phyloP scores from a whole-genome alignment of 2,888 invertebrate species.

The Epinotia bilunana region DNA sequence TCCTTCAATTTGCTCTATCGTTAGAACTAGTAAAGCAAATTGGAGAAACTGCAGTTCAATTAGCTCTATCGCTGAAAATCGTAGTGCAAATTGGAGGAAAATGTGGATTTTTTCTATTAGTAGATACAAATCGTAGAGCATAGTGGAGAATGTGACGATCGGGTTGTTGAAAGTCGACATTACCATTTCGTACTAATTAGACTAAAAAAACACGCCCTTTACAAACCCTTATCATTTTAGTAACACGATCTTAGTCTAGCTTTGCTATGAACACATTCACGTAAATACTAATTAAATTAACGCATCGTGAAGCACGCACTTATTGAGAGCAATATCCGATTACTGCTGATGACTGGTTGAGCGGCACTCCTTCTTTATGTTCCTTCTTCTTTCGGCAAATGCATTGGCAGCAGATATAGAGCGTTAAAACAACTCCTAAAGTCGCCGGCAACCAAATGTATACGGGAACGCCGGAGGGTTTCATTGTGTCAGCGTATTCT shows the following conservation, averaged over 20 bases:
- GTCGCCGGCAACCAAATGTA: constrained; percentile 74
- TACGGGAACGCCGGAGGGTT: constrained; percentile 67
- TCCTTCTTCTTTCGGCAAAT: constrained; percentile 61
- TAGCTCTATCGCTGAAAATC: too few relatives aligned
- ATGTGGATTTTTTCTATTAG: too few relatives aligned
- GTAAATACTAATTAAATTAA: constrained; percentile 30
- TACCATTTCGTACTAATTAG: constrained; percentile 25
- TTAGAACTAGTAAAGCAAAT: too few relatives aligned
- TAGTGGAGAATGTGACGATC: too few relatives aligned
- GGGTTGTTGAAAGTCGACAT: constrained; percentile 18
- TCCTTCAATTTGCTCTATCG: too few relatives aligned
- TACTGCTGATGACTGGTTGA: constrained; percentile 58
- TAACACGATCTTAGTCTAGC: constrained; percentile 28
- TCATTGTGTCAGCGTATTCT: constrained; percentile 72
- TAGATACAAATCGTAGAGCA: too few relatives aligned
- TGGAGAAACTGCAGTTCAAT: too few relatives aligned
- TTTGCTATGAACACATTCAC: constrained; percentile 41
- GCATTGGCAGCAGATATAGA: constrained; percentile 66
- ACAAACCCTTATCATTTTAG: constrained; percentile 1
- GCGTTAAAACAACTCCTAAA: constrained; percentile 60
- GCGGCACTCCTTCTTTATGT: constrained; percentile 57
- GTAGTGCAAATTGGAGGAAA: too few relatives aligned
- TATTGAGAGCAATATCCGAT: constrained; percentile 64
- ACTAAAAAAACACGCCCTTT: constrained; percentile 4
- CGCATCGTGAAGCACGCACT: constrained; percentile 41